Base-by-base conservation (phyloP, 2,113 vertebrate species). In the Xyrauchen texanus region DNA sequence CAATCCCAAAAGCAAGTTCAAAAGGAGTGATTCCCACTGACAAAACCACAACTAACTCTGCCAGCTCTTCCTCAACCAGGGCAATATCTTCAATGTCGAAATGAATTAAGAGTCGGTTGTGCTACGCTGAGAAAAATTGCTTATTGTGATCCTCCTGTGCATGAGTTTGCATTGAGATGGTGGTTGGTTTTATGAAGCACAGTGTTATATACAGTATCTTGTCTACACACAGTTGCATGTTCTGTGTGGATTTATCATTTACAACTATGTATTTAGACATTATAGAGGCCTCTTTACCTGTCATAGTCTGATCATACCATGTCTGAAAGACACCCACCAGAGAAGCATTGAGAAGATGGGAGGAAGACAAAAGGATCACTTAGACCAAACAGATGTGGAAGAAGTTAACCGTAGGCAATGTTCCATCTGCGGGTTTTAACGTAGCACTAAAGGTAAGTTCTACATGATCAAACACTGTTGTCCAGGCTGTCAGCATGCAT, bases 1-100 rank as follows among this genome's bases (percentile, higher is more conserved):
- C n/a, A 75, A n/a, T 63, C 72, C 72, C 72, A 51, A 63, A 75
- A 75, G 72, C 15, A 42, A 52, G 78, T 74, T 74, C 70, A 74
- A 74, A 74, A 58, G 10, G 63, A 67, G 51, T 63, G 34, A 67
- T 66, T 65, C 60, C 51, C 69, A 34, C 44, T 51, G 34, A 63
- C 62, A 52, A 74, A 69, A 70, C 58, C 42, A 46, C 58, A 69
- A 46, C 45, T 52, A 13, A 63, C 42, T 34, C 21, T 62, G 15
- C 46, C 53, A 15, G 45, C 21, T 53, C 63, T 69, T 70, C 45
- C 46, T 75, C 46, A 75, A 51, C 51, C 46, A 75, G 60, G 10
- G 21, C 15, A 52, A 63, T 52, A 15, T n/a, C 49, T 63, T 75
- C 52, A 7, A 63, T n/a, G 70, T 21, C n/a, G 6, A 51, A 75